These are phyloP conservation scores for Manis pentadactyla DNA, from an alignment of 2,797 vertebrate genomes.

Conservation along the genomic window DNA sequence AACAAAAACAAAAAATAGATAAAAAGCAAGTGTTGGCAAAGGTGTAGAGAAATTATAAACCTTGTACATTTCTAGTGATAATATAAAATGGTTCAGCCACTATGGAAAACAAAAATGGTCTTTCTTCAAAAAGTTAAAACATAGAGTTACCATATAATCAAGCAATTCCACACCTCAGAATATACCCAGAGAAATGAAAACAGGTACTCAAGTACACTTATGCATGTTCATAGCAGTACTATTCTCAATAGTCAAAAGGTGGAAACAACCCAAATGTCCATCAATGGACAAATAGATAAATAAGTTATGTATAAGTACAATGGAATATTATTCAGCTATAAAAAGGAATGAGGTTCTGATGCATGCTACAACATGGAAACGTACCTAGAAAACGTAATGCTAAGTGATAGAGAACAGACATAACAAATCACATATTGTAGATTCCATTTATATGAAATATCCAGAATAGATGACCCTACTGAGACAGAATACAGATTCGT, in stretches of 20 bases:
- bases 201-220: not conserved
- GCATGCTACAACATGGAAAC: not conserved
- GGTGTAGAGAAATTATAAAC: not conserved
- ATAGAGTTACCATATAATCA: not conserved
- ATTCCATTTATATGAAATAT: slow-evolving; percentile 39
- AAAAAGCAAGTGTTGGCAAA: not conserved
- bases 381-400: not conserved
- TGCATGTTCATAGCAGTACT: not conserved
- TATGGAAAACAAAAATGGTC: not conserved
- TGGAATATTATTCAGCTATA: not conserved
- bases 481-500: not conserved
- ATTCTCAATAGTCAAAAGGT: not conserved
- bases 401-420: not conserved
- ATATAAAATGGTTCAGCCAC: not conserved
- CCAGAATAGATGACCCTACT: not conserved
- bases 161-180: not conserved
- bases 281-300: not conserved
- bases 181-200: slow-evolving; percentile 25
- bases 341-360: slow-evolving; percentile 20
- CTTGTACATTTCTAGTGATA: not conserved
- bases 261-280: not conserved
- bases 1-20: not conserved
- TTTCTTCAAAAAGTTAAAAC: not conserved
- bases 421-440: not conserved
- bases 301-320: not conserved